Percentiles rank a stretch among this genome's conserved stretches.
These are phyloP conservation scores for Falco biarmicus DNA, from an alignment of 2,797 vertebrate species.

Conservation along the genomic window DNA sequence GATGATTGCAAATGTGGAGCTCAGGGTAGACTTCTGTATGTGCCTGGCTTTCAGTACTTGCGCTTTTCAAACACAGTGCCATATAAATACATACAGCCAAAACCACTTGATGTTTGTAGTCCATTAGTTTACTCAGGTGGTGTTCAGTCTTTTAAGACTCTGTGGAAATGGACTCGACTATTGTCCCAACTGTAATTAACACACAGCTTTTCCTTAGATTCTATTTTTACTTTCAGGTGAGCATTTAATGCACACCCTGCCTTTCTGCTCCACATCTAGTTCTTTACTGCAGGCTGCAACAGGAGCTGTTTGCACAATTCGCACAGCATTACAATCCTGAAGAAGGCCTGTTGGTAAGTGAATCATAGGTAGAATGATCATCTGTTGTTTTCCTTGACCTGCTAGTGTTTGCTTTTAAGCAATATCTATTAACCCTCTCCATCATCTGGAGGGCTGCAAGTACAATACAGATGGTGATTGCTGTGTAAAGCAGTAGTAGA, in stretches of 20 bases:
- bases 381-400: conserved; percentile 5
- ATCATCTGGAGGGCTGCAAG: background rate
- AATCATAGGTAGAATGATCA: background rate
- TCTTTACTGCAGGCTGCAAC: background rate
- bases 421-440: background rate
- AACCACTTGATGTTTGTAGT: background rate
- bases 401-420: conserved; percentile 15
- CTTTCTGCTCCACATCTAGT: background rate
- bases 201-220: background rate
- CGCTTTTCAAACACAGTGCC: background rate
- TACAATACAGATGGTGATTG: background rate
- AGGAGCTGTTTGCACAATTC: background rate
- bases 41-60: background rate
- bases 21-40: background rate
- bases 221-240: background rate
- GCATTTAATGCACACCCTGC: background rate
- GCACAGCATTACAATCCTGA: background rate
- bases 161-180: background rate
- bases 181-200: background rate
- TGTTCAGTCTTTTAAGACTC: background rate
- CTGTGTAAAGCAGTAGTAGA: background rate
- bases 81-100: background rate
- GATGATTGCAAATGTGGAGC: background rate
- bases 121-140: background rate
- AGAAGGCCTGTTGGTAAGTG: background rate